These are phyloP conservation scores for Phaonia tiefii DNA, from an alignment of 2,888 invertebrate species.

Conservation along the genomic window DNA sequence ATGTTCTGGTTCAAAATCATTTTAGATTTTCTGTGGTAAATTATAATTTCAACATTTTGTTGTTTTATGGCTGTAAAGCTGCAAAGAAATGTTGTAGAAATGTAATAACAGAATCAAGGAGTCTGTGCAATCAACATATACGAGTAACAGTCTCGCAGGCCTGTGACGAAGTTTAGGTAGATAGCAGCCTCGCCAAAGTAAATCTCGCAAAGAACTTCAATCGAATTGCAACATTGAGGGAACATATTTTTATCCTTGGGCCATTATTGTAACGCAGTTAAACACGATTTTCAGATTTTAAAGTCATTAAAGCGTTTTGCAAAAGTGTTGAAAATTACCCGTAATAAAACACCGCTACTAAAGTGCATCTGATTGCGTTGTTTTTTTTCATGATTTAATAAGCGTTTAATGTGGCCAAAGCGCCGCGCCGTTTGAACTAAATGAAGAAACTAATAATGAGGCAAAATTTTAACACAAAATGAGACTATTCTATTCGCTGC, in stretches of 20 bases:
- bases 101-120: too few species aligned
- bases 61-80: neutral
- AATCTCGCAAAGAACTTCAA: too few species aligned
- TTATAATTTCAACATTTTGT: slow-evolving; percentile 32
- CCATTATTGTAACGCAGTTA: too few species aligned
- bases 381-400: slow-evolving; percentile 34
- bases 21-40: slow-evolving; percentile 51
- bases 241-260: too few species aligned
- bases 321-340: slow-evolving; percentile 26
- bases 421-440: neutral
- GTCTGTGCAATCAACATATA: too few species aligned
- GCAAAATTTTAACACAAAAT: neutral
- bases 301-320: slow-evolving; percentile 2
- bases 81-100: neutral
- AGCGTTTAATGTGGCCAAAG: slow-evolving; percentile 29
- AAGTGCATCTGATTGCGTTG: neutral
- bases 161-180: too few species aligned
- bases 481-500: neutral
- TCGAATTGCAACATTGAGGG: too few species aligned
- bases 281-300: too few species aligned
- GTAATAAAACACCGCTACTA: slow-evolving; percentile 26
- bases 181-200: too few species aligned
- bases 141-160: too few species aligned
- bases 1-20: slow-evolving; percentile 33
- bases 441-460: slow-evolving; percentile 27